Evolutionary conservation across 2,888 invertebrate species (phyloP), one percentile per base, ranked within the genome.

Genomic region (Nezara viridula): DNA sequence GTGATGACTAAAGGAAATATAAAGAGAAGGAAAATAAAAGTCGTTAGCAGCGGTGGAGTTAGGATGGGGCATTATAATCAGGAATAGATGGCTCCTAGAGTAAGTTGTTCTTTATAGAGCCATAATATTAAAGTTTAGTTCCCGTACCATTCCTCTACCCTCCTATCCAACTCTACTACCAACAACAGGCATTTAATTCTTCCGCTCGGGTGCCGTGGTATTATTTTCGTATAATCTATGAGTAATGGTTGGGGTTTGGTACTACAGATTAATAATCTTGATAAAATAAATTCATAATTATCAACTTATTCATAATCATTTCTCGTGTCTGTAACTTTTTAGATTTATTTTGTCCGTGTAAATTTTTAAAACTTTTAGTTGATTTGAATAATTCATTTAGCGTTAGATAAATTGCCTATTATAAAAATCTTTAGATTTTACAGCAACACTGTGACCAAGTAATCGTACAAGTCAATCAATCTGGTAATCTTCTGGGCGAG

Each of bases 41-140:
- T 21, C 19, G 66, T 37, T 73, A 73, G 12, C 0, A 27, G 27
- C 1, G 3, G 6, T 14, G 60, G 66, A 73, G 66, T 73, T 73
- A 73, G 37, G 32, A 32, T 19, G 37, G 32, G 32, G 60, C 16
- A 32, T 37, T 37, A 73, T 73, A 73, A 73, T 73, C 32, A 73
- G 37, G 32, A 37, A 73, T 73, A 19, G 66, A 37, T 37, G 66
- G 37, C 19, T 32, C 32, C 32, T 73, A 73, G 66, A 6, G 66
- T 19, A 73, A 73, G 32, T 73, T 73, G 66, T 37, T 73, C 66
- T 73, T 73, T 73, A 73, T 73, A 19, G 37, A 37, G 66, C 66
- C 66, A 73, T 73, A 73, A 73, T 19, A 73, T 73, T 73, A 73
- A 73, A 73, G 32, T 73, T 73, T 73, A 44, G 44, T 10, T 2